Conservation (phyloP, 37 sponge, comb jelly and placozoan species). For the Bolinopsis microptera region DNA sequence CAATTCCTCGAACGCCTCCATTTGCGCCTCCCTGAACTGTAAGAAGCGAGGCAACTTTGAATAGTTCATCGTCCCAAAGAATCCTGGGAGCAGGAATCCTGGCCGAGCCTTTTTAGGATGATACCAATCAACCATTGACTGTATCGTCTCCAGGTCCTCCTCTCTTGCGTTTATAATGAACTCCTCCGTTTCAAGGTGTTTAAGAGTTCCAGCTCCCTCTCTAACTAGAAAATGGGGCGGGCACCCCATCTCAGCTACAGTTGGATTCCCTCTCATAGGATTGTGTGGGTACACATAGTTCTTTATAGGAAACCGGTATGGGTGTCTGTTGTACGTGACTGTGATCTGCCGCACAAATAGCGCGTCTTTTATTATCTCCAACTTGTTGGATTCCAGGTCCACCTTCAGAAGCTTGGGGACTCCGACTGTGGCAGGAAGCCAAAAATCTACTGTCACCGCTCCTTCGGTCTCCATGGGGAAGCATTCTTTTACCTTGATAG, state of each 20-base stretch:
- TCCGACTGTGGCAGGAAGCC: no score
- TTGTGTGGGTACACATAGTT: slow-evolving; percentile 9
- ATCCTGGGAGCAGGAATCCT: not conserved
- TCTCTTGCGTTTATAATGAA: not conserved
- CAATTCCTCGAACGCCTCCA: not conserved
- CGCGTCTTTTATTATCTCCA: not conserved
- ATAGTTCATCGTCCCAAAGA: not conserved
- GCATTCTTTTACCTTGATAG: not conserved
- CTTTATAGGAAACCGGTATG: not conserved
- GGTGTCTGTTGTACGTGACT: not conserved
- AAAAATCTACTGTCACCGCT: not conserved
- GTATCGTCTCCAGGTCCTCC: not conserved
- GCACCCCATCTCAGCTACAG: not conserved
- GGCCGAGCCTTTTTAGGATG: not conserved
- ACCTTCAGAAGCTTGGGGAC: not conserved
- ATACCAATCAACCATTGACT: not conserved
- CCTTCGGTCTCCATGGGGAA: not conserved
- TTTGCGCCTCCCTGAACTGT: not conserved
- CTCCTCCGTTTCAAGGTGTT: not conserved
- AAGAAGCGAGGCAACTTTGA: not conserved
- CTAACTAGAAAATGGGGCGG: not conserved
- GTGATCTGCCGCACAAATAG: not conserved
- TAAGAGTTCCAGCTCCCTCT: not conserved
- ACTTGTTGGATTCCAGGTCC: not conserved
- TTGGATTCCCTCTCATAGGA: not conserved